Conservation (phyloP, 2,113 vertebrate species). For the Platanista minor region DNA sequence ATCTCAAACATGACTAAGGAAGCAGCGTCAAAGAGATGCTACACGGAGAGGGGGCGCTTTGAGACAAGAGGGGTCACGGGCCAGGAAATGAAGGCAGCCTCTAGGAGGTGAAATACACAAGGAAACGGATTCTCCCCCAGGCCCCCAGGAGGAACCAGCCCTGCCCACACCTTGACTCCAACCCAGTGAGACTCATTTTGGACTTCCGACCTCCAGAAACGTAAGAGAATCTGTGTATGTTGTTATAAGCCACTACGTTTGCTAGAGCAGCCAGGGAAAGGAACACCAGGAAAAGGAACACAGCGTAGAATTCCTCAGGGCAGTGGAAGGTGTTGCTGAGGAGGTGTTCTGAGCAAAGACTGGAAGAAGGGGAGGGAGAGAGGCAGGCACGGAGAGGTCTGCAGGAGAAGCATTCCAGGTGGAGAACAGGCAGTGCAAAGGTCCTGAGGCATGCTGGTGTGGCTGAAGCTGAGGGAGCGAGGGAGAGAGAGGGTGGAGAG, state of each 20-base stretch:
- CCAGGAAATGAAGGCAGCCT: neutral
- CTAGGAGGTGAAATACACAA: neutral
- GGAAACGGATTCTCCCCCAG: neutral
- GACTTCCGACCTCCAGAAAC: neutral
- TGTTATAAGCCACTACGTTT: neutral
- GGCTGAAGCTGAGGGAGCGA: neutral
- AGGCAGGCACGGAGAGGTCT: rapidly evolving
- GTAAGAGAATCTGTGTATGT: neutral
- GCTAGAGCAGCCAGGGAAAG: neutral
- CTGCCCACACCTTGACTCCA: neutral
- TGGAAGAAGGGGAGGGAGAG: neutral
- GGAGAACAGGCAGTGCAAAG: neutral
- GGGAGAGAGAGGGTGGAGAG: neutral
- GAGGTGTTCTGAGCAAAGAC: neutral
- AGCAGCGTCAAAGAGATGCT: neutral
- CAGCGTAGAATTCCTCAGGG: neutral
- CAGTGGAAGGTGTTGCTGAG: neutral
- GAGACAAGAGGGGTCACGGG: neutral
- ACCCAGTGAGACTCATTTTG: neutral
- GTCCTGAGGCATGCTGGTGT: neutral
- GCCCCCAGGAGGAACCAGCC: neutral
- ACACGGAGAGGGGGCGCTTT: neutral
- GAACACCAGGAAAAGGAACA: no score
- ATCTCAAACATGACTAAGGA: neutral
- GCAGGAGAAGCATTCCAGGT: neutral